Evolutionary conservation across 2,113 vertebrate genomes (phyloP).

Genomic region (Myanophis thanlyinensis): DNA sequence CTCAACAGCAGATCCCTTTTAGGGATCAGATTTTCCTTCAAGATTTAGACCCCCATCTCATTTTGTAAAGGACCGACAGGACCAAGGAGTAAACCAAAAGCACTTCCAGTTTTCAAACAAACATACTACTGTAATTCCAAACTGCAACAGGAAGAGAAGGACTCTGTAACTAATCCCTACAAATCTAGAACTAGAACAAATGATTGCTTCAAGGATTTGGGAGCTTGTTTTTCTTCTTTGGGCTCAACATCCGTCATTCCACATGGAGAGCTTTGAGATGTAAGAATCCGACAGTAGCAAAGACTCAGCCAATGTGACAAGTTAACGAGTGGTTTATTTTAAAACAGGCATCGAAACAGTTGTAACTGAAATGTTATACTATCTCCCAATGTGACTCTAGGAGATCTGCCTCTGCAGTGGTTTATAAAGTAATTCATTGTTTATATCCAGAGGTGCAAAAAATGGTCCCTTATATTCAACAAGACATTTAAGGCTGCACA

Average conservation of each 20-base stretch:
- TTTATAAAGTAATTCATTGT: neutral
- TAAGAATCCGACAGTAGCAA: neutral
- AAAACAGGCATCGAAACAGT: neutral
- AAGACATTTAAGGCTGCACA: neutral
- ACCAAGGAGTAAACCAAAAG: neutral
- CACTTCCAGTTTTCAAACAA: neutral
- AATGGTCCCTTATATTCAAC: neutral
- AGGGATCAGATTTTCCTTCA: neutral
- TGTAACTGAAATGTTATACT: neutral
- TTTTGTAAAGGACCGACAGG: neutral
- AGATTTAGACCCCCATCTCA: neutral
- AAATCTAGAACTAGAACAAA: neutral
- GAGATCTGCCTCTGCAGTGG: neutral
- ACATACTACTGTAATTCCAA: neutral
- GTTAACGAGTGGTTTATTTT: neutral
- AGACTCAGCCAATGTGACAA: neutral
- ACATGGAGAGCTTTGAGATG: no score
- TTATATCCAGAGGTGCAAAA: neutral
- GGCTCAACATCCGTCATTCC: neutral
- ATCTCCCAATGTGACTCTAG: accelerated
- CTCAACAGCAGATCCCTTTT: neutral
- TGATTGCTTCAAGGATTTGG: neutral
- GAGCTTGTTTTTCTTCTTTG: neutral
- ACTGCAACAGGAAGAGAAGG: neutral
- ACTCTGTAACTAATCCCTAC: neutral